These are phyloP conservation scores for Chaenogobius annularis DNA, from an alignment of 2,113 vertebrate genomes.

Conservation along the genomic window DNA sequence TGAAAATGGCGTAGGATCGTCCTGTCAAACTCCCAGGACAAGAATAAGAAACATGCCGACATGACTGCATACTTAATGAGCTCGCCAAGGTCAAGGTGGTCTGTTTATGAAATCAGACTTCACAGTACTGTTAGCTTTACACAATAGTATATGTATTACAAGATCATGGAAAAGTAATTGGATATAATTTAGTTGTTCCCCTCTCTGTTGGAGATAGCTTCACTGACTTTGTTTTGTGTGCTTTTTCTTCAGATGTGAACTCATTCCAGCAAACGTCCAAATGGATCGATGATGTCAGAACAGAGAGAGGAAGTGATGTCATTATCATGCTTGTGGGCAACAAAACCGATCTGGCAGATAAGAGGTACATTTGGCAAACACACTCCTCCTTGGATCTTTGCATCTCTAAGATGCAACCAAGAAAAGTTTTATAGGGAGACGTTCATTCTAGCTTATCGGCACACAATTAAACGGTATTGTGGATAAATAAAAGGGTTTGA, in stretches of 20 bases:
- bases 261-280: slow-evolving; percentile 94
- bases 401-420: neutral
- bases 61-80: slow-evolving; percentile 15
- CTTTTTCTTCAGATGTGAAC: slow-evolving; percentile 81
- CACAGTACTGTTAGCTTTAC: neutral
- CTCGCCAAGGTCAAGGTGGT: slow-evolving; percentile 27
- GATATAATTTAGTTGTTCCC: no score
- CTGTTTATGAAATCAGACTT: slow-evolving; percentile 11
- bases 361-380: slow-evolving; percentile 76
- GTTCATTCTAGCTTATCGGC: no score
- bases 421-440: neutral
- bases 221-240: neutral
- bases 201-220: neutral
- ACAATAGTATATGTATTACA: no score
- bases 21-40: slow-evolving; percentile 17
- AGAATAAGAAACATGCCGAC: neutral
- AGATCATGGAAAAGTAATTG: no score
- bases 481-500: no score
- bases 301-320: slow-evolving; percentile 91
- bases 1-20: slow-evolving; percentile 16
- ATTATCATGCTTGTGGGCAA: slow-evolving; percentile 95
- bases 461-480: no score
- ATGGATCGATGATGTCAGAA: slow-evolving; percentile 93
- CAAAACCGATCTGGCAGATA: slow-evolving; percentile 91
- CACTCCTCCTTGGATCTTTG: neutral